phyloP scores from a whole-genome alignment of 2,888 invertebrate genomes.

The Caenorhabditis plicata region DNA sequence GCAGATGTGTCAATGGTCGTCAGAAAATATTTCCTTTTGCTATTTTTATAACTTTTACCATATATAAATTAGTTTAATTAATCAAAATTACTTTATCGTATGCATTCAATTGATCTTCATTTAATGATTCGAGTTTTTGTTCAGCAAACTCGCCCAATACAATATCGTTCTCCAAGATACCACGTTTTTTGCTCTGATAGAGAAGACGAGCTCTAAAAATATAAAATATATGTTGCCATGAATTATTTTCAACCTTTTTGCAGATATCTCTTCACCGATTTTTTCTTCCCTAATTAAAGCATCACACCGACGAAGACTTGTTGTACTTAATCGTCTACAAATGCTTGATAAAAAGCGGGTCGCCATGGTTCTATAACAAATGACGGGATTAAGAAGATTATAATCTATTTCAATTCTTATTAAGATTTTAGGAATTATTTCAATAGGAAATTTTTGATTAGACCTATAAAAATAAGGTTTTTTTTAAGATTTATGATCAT shows the following conservation, averaged over 20 bases:
- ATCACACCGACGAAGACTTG: conserved; percentile 1
- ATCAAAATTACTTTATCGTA: conserved; percentile 57
- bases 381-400: too few species aligned
- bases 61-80: too few species aligned
- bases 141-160: conserved; percentile 65
- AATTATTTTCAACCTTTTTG: conserved; percentile 15
- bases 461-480: too few species aligned
- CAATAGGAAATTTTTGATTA: too few species aligned
- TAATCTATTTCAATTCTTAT: too few species aligned
- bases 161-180: conserved; percentile 65
- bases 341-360: background rate
- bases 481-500: too few species aligned
- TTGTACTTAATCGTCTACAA: conserved; percentile 9
- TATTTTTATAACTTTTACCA: too few species aligned
- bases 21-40: too few species aligned
- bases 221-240: background rate
- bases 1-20: too few species aligned
- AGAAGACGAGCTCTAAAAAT: conserved; percentile 46
- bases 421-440: too few species aligned
- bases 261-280: conserved; percentile 14
- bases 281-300: conserved; percentile 17
- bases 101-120: conserved; percentile 39
- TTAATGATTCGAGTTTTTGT: conserved; percentile 44
- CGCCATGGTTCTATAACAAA: too few species aligned
- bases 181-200: conserved; percentile 64